Evolutionary conservation across 2,888 invertebrate genomes (phyloP).

Genomic region (Oeneis ivallda): DNA sequence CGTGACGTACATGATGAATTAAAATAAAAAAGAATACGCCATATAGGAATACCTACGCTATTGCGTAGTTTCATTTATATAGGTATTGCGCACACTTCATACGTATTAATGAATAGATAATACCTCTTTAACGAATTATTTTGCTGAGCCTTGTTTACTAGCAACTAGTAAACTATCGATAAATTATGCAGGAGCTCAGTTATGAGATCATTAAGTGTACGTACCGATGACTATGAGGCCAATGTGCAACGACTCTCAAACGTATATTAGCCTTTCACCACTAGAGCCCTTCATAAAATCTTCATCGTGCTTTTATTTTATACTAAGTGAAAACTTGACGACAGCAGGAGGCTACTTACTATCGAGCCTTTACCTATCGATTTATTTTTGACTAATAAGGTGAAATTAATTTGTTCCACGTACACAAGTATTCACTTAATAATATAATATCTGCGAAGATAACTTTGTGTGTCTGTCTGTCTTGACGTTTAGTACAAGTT

Average conservation of each 20-base stretch:
- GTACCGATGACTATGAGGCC: conserved; percentile 37
- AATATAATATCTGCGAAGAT: too few species aligned
- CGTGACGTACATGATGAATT: too few species aligned
- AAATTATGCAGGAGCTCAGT: conserved; percentile 42
- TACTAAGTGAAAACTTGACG: conserved; percentile 33
- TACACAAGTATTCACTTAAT: background rate
- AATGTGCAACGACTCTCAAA: conserved; percentile 42
- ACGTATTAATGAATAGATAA: conserved; percentile 9
- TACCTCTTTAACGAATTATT: conserved; percentile 16
- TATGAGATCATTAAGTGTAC: conserved; percentile 41
- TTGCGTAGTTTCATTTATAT: background rate
- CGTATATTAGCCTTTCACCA: conserved; percentile 42
- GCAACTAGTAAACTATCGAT: conserved; percentile 38
- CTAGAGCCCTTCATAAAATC: conserved; percentile 38
- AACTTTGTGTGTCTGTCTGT: too few species aligned
- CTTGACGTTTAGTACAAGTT: too few species aligned
- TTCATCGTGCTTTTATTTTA: conserved; percentile 41
- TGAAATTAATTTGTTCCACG: conserved; percentile 1
- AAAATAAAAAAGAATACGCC: too few species aligned
- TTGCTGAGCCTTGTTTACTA: conserved; percentile 40
- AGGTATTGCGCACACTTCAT: background rate
- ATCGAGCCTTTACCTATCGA: conserved; percentile 22
- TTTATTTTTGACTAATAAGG: conserved; percentile 15
- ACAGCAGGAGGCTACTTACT: conserved; percentile 11
- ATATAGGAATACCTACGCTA: too few species aligned